These are phyloP conservation scores for Rhynchotus rufescens DNA, from an alignment of 2,797 vertebrate genomes.

Conservation along the genomic window DNA sequence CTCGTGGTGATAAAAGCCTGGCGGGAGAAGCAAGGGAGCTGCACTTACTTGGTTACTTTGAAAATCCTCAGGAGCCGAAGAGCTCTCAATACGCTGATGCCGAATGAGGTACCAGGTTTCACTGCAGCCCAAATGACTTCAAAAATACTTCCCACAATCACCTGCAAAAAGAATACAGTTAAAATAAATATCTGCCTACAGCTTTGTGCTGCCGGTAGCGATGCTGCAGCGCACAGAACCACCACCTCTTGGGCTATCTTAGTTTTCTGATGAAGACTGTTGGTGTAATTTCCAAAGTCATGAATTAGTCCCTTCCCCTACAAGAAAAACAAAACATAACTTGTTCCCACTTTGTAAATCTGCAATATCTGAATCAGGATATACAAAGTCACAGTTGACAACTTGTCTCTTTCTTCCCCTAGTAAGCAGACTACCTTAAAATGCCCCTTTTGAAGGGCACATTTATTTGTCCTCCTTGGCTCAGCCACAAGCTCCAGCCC, in stretches of 20 bases:
- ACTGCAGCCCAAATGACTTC: constrained; percentile 96
- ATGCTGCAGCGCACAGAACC: background rate
- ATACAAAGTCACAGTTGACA: background rate
- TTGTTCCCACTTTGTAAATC: background rate
- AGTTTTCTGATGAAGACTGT: background rate
- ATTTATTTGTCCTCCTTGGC: rapidly evolving
- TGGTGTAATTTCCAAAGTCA: background rate
- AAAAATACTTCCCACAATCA: constrained; percentile 96
- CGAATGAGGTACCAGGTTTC: constrained; percentile 94
- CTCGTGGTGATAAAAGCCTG: rapidly evolving
- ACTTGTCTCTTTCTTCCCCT: background rate
- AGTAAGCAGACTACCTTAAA: background rate
- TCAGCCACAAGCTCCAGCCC: background rate
- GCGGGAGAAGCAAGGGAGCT: rapidly evolving
- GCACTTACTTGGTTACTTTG: constrained; percentile 96
- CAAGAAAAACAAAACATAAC: background rate
- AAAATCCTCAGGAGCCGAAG: constrained; percentile 94
- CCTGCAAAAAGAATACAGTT: constrained; percentile 76
- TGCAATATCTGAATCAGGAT: background rate
- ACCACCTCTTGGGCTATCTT: background rate
- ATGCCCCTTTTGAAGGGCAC: background rate
- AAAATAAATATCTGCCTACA: background rate
- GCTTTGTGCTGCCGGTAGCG: background rate
- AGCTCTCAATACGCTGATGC: constrained; percentile 94
- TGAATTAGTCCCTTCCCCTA: background rate